Base-by-base conservation (phyloP, 2,888 invertebrate species). In the Agrochola macilenta region DNA sequence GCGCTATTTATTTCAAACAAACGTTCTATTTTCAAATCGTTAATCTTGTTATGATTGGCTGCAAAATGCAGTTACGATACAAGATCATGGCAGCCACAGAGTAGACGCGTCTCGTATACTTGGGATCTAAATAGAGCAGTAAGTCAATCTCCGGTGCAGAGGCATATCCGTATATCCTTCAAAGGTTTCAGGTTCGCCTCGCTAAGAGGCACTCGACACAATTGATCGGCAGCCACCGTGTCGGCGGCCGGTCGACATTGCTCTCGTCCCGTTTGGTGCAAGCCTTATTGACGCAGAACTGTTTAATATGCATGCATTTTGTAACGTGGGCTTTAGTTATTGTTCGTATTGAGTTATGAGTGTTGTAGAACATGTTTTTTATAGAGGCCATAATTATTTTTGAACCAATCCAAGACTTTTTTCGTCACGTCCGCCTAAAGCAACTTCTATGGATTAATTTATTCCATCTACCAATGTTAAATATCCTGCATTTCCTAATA, bases 111-210 rank as follows among this genome's bases (percentile, higher is more conserved):
- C 30, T 52, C 46, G 60, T 63, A 46, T 82, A 78, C 85, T 81
- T 81, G 79, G 69, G 71, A 82, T 74, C 79, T 82, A 75, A 76
- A 86, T 81, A 78, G 76, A 85, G 86, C 84, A 87, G 92, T 93
- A 94, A 95, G 92, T 93, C 92, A 94, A 95, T 95, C 93, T 94
- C 93, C 93, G 93, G 91, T 88, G 89, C 88, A 91, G 84, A 88
- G 85, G 89, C 89, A 91, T 89, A 90, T 91, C 90, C 89, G 90
- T 90, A 90, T 90, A 90, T 90, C 90, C 91, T 91, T 91, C 91
- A 92, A 91, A 92, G 92, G 91, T 85, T 89, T 87, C 86, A 87
- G 87, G 88, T 87, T 82, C 88, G 85, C 82, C 86, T 87, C 26
- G 82, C 86, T 87, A 85, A 90, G 88, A 90, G 90, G 79, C 87